A percentile compares a stretch with the other conserved stretches of the same genome.
Evolutionary conservation across 2,888 invertebrate species (phyloP).

Genomic region (Caenorhabditis virilis): DNA sequence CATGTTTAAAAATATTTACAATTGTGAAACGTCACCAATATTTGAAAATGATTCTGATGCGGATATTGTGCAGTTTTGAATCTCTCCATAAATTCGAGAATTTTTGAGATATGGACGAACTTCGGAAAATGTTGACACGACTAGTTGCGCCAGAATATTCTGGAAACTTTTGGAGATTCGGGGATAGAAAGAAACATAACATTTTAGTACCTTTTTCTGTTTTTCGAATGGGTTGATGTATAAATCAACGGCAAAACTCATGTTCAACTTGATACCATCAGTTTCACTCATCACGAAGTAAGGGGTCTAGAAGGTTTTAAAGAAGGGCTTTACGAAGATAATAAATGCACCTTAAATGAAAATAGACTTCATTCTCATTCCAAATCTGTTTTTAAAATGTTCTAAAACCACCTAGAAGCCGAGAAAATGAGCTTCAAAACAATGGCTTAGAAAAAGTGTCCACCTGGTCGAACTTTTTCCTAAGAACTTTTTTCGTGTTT

Average conservation of each 20-base stretch:
- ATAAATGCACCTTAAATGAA: too few relatives aligned
- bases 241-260: constrained; percentile 31
- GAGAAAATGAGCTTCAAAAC: too few relatives aligned
- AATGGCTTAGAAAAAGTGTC: too few relatives aligned
- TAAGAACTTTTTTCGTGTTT: too few relatives aligned
- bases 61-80: constrained; percentile 40
- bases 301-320: constrained; percentile 2
- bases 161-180: too few relatives aligned
- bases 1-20: constrained; percentile 19
- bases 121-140: constrained; percentile 41
- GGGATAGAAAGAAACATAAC: too few relatives aligned
- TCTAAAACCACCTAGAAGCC: too few relatives aligned
- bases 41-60: constrained; percentile 48
- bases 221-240: constrained; percentile 30
- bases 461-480: too few relatives aligned
- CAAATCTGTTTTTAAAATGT: too few relatives aligned
- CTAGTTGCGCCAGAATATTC: constrained; percentile 51
- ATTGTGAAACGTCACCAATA: constrained; percentile 51
- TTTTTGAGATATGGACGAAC: constrained; percentile 46
- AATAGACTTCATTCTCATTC: too few relatives aligned
- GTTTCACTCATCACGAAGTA: constrained; percentile 10
- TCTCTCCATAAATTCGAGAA: constrained; percentile 39
- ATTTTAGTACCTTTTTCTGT: constrained; percentile 3
- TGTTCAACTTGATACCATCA: constrained; percentile 24
- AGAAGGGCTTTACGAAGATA: too few relatives aligned